Percentiles rank a stretch among this genome's conserved stretches.
phyloP scores from a whole-genome alignment of 2,113 vertebrate genomes.

The Athene cunicularia region DNA sequence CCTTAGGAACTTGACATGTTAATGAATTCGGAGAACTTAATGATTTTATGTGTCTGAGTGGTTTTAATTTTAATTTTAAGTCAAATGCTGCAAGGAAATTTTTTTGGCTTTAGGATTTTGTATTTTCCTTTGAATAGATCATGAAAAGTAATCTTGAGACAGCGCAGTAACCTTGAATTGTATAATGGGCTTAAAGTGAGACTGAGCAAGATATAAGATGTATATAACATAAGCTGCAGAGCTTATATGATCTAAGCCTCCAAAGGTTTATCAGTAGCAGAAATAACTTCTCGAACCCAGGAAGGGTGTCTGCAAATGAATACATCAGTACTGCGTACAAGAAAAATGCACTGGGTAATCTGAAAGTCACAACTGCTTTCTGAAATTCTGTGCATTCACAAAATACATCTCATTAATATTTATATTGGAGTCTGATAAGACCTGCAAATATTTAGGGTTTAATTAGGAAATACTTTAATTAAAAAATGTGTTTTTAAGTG shows the following conservation, averaged over 20 bases:
- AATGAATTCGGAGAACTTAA: not conserved
- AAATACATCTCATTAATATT: conserved; percentile 37
- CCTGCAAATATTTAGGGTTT: conserved; percentile 43
- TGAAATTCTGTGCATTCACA: not conserved
- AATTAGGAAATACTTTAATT: conserved; percentile 45
- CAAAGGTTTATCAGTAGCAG: not conserved
- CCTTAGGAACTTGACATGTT: not conserved
- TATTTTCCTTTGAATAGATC: not conserved
- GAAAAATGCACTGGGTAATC: not conserved
- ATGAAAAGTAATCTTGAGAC: not conserved
- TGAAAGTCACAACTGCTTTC: conserved; percentile 6
- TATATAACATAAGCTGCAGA: not conserved
- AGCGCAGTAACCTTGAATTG: not conserved
- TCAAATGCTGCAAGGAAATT: not conserved
- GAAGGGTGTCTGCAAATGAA: not conserved
- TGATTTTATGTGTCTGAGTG: not conserved
- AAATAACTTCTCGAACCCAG: not conserved
- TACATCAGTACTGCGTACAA: not conserved
- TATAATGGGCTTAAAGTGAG: not conserved
- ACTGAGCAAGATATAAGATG: not conserved
- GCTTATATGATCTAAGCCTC: not conserved
- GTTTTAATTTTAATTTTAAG: not conserved
- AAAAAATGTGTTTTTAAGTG: conserved; percentile 35
- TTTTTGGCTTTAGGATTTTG: not conserved
- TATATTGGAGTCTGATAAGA: not conserved